Percentiles rank a stretch among this genome's conserved stretches.
phyloP scores from a whole-genome alignment of 2,113 vertebrate species.

The Hemiprocne comata region DNA sequence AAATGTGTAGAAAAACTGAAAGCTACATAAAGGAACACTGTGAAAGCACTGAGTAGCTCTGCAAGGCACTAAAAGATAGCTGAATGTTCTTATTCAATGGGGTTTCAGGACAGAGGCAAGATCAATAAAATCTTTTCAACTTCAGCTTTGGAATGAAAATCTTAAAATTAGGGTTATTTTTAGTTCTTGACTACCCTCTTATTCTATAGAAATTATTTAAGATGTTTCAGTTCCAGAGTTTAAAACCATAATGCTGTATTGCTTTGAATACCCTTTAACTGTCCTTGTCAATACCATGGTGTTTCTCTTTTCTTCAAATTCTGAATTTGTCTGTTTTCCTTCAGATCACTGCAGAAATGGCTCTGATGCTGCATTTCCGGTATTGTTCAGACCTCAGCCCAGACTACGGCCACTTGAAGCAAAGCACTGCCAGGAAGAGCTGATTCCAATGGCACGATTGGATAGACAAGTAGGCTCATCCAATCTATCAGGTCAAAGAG shows the following conservation, averaged over 20 bases:
- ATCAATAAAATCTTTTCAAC: neutral
- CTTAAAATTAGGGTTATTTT: neutral
- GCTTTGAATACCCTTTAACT: neutral
- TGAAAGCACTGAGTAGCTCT: neutral
- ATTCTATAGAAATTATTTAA: neutral
- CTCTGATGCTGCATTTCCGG: neutral
- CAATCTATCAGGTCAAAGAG: neutral
- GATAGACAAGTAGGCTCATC: neutral
- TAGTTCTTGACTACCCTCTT: neutral
- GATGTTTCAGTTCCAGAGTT: neutral
- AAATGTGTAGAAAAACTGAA: neutral
- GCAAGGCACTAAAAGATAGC: neutral
- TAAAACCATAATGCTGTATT: neutral
- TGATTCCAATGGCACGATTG: slow-evolving; percentile 49
- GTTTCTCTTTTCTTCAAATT: neutral
- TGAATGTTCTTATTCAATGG: neutral
- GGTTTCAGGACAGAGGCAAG: neutral
- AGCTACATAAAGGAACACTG: neutral
- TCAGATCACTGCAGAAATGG: slow-evolving; percentile 35
- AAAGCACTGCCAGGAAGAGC: neutral
- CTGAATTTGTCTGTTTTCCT: neutral
- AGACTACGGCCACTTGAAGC: neutral
- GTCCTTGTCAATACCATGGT: neutral
- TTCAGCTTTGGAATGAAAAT: neutral
- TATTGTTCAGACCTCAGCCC: neutral